Evolutionary conservation across 92 coral and sea anemone species (phyloP).

Genomic region (Siderastrea siderea): DNA sequence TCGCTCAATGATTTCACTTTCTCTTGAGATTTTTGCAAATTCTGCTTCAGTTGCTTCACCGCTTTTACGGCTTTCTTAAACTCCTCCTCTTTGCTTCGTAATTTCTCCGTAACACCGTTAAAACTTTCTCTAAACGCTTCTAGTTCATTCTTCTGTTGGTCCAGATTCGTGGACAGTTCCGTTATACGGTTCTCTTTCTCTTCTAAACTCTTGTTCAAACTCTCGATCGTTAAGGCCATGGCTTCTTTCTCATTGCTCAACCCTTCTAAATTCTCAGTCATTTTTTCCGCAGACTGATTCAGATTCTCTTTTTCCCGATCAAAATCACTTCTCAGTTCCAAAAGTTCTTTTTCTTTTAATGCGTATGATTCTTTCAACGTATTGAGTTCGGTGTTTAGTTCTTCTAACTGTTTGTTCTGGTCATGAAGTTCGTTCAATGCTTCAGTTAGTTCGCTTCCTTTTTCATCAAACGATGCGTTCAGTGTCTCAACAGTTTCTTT

Average conservation of each 20-base stretch:
- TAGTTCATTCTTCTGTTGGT: slow-evolving; percentile 47
- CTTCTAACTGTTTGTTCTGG: slow-evolving; percentile 51
- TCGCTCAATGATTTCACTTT: slow-evolving; percentile 60
- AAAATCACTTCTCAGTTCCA: slow-evolving; percentile 47
- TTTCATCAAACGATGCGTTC: slow-evolving; percentile 89
- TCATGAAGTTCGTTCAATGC: slow-evolving; percentile 55
- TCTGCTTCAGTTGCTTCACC: slow-evolving; percentile 67
- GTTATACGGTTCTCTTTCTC: slow-evolving; percentile 36
- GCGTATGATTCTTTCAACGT: slow-evolving; percentile 66
- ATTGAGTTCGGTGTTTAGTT: slow-evolving; percentile 56
- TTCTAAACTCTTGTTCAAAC: slow-evolving; percentile 62
- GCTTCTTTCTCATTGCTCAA: slow-evolving; percentile 65
- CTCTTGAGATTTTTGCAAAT: slow-evolving; percentile 65
- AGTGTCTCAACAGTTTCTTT: slow-evolving; percentile 72
- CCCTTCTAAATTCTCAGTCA: slow-evolving; percentile 57
- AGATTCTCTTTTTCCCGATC: slow-evolving; percentile 46
- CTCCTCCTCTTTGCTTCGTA: slow-evolving; percentile 83
- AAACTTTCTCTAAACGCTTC: slow-evolving; percentile 69
- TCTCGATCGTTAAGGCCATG: slow-evolving; percentile 59
- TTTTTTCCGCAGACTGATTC: slow-evolving; percentile 37
- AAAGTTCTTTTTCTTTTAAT: slow-evolving; percentile 58
- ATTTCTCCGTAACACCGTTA: slow-evolving; percentile 67
- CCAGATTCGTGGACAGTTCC: slow-evolving; percentile 44
- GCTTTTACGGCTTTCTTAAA: slow-evolving; percentile 68
- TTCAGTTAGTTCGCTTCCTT: slow-evolving; percentile 75